Conservation (phyloP, 2,888 invertebrate species). For the Callyntrura guangdongensis region DNA sequence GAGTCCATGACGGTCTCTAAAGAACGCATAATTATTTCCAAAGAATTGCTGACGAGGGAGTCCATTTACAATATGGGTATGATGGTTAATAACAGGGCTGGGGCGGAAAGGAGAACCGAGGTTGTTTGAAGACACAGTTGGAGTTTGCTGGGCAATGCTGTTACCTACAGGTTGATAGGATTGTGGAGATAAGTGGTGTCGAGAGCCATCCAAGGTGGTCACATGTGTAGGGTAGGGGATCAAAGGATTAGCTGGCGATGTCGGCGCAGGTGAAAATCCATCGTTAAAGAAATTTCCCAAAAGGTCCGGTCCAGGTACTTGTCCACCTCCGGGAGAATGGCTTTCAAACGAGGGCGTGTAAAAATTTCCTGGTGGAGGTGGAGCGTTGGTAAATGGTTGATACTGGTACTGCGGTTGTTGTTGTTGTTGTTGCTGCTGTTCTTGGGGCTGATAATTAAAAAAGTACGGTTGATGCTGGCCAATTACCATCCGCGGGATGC, state of each 20-base stretch:
- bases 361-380: constrained; percentile 38
- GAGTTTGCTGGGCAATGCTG: constrained; percentile 60
- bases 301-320: background rate
- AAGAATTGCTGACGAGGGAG: constrained; percentile 70
- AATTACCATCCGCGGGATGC: constrained; percentile 13
- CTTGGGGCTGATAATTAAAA: constrained; percentile 72
- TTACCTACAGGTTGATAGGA: constrained; percentile 65
- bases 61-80: constrained; percentile 73
- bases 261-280: constrained; percentile 43
- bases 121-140: constrained; percentile 50
- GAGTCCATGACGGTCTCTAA: constrained; percentile 67
- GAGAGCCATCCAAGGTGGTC: constrained; percentile 35
- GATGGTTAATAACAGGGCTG: constrained; percentile 64
- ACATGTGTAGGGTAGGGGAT: constrained; percentile 69
- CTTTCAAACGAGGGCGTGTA: constrained; percentile 63
- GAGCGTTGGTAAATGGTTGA: constrained; percentile 68
- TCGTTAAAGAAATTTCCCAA: constrained; percentile 42
- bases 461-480: constrained; percentile 71
- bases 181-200: constrained; percentile 38
- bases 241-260: constrained; percentile 36
- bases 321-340: constrained; percentile 51
- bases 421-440: too few species aligned
- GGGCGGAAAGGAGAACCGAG: constrained; percentile 31
- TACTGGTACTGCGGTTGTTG: constrained; percentile 63
- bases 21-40: constrained; percentile 75